phyloP scores from a whole-genome alignment of 2,797 vertebrate genomes.

The Tragopan temminckii region DNA sequence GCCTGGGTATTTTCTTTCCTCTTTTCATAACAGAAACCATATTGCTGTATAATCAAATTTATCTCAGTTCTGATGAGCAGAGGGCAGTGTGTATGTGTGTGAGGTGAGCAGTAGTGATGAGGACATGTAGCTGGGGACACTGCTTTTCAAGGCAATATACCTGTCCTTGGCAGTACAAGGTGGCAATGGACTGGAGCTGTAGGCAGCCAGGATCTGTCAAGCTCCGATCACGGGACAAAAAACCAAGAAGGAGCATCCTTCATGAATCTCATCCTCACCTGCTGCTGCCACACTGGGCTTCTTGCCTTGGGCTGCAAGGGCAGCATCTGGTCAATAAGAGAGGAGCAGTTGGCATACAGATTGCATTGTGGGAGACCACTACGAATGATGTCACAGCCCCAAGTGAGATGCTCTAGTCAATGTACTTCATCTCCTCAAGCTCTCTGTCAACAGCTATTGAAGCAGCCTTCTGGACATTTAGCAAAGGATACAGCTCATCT shows the following conservation, averaged over 20 bases:
- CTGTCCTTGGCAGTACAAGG: neutral
- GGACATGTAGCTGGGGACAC: neutral
- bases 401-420: neutral
- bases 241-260: no score
- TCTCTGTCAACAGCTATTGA: neutral
- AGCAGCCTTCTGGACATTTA: neutral
- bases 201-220: neutral
- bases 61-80: neutral
- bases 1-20: constrained; percentile 28
- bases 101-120: neutral
- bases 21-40: constrained; percentile 45
- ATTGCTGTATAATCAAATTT: constrained; percentile 52
- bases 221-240: neutral
- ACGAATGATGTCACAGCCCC: neutral
- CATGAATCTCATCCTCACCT: neutral
- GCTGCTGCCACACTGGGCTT: no score
- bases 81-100: neutral
- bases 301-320: no score
- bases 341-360: neutral
- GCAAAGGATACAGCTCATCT: neutral
- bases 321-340: neutral
- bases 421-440: neutral
- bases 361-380: neutral
- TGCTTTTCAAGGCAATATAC: neutral
- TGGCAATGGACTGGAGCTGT: neutral